phyloP scores from a whole-genome alignment of 2,888 invertebrate species.

The Agrochola circellaris region DNA sequence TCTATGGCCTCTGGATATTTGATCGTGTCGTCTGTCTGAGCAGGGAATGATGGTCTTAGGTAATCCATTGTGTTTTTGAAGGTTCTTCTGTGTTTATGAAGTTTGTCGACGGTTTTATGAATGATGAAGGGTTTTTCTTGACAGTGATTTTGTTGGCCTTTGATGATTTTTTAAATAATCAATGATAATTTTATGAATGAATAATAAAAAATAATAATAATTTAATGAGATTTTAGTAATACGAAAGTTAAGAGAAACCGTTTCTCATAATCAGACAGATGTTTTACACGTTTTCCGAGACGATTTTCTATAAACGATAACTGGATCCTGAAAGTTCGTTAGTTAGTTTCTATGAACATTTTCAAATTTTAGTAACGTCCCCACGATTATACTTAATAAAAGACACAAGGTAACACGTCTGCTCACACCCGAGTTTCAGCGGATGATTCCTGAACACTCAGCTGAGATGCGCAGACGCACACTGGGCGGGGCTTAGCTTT shows the following conservation, averaged over 20 bases:
- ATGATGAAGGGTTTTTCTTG: not conserved
- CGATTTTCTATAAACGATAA: not conserved
- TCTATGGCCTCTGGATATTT: slow-evolving; percentile 59
- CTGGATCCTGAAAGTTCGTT: not conserved
- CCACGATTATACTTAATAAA: not conserved
- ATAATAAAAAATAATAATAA: too few relatives aligned
- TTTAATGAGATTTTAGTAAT: too few relatives aligned
- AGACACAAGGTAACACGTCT: slow-evolving; percentile 51
- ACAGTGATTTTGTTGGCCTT: not conserved
- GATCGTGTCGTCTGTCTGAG: slow-evolving; percentile 64
- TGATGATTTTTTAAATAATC: not conserved
- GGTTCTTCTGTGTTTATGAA: not conserved
- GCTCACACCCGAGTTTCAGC: slow-evolving; percentile 61
- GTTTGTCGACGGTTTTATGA: not conserved
- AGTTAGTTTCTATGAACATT: not conserved
- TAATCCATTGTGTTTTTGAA: slow-evolving; percentile 75
- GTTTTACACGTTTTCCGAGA: too few relatives aligned
- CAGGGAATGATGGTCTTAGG: slow-evolving; percentile 73
- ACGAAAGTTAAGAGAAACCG: not conserved
- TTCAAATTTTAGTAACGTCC: not conserved
- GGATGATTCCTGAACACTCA: slow-evolving; percentile 63
- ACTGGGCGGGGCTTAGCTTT: slow-evolving; percentile 73
- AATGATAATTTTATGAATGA: not conserved
- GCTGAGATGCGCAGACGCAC: slow-evolving; percentile 62
- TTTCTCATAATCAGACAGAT: not conserved